These are phyloP conservation scores for Nasonia longicornis DNA, from an alignment of 1,140 invertebrate species.

Conservation along the genomic window DNA sequence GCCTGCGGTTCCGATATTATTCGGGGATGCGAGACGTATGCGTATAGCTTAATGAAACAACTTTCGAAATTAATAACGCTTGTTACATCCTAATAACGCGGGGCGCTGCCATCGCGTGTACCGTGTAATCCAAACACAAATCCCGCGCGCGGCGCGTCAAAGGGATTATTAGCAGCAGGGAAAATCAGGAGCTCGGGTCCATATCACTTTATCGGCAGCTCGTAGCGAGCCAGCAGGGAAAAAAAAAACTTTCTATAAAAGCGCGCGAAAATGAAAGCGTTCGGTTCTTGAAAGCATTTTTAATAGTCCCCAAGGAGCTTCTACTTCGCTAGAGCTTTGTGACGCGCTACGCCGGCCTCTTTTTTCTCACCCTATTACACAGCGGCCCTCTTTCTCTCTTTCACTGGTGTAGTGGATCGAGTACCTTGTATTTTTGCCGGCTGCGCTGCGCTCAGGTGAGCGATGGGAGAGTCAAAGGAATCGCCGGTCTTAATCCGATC, in stretches of 20 bases:
- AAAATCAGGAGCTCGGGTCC: not conserved
- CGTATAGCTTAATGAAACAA: not conserved
- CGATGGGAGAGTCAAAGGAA: not conserved
- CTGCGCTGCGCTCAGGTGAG: not conserved
- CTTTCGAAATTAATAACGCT: not conserved
- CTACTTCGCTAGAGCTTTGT: not conserved
- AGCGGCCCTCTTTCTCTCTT: too few species aligned
- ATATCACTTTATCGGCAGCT: slow-evolving; percentile 22
- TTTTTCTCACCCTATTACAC: not conserved
- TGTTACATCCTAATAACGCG: too few species aligned
- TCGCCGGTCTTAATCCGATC: too few species aligned
- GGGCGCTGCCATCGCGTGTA: too few species aligned
- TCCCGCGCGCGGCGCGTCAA: not conserved
- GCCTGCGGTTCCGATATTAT: not conserved
- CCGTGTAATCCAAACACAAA: not conserved
- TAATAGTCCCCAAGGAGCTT: slow-evolving; percentile 29
- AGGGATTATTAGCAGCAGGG: not conserved
- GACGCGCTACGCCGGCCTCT: not conserved
- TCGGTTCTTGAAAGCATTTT: slow-evolving; percentile 44
- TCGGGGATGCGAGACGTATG: too few species aligned
- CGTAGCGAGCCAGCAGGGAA: not conserved
- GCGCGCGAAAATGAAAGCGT: not conserved
- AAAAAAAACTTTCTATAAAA: slow-evolving; percentile 1
- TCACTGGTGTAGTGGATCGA: not conserved
- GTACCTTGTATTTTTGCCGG: not conserved